phyloP scores from a whole-genome alignment of 1,140 invertebrate species.

The Potamilus streckersoni region DNA sequence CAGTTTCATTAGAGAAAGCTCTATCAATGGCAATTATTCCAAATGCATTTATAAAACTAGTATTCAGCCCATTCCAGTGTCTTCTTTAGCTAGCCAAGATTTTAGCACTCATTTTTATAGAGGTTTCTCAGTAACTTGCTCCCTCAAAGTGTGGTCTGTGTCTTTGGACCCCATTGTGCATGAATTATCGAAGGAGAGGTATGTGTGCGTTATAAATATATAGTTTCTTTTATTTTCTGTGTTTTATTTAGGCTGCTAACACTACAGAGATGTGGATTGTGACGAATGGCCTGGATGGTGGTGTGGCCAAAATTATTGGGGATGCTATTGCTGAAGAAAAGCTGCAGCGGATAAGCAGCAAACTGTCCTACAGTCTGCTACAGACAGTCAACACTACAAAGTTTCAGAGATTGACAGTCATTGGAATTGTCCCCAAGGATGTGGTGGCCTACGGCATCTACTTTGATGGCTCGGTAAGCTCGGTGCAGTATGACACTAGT shows the following conservation, averaged over 20 bases:
- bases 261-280: constrained; percentile 69
- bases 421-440: constrained; percentile 48
- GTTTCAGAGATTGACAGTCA: constrained; percentile 40
- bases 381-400: constrained; percentile 21
- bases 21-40: too few species aligned
- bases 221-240: not conserved
- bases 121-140: too few species aligned
- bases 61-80: too few species aligned
- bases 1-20: too few species aligned
- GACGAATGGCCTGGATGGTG: constrained; percentile 65
- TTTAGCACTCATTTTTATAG: too few species aligned
- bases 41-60: too few species aligned
- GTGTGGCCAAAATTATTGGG: constrained; percentile 64
- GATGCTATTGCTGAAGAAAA: constrained; percentile 64
- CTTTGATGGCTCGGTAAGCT: constrained; percentile 49
- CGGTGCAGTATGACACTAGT: too few species aligned
- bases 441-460: constrained; percentile 36
- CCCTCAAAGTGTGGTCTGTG: too few species aligned
- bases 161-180: not conserved
- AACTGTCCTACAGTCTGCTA: constrained; percentile 22
- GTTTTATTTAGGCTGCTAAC: constrained; percentile 57
- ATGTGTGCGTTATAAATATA: not conserved
- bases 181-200: not conserved
- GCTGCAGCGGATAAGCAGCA: constrained; percentile 29
- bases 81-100: too few species aligned